Conservation (phyloP, 2,797 vertebrate species). For the Uromys caudimaculatus region DNA sequence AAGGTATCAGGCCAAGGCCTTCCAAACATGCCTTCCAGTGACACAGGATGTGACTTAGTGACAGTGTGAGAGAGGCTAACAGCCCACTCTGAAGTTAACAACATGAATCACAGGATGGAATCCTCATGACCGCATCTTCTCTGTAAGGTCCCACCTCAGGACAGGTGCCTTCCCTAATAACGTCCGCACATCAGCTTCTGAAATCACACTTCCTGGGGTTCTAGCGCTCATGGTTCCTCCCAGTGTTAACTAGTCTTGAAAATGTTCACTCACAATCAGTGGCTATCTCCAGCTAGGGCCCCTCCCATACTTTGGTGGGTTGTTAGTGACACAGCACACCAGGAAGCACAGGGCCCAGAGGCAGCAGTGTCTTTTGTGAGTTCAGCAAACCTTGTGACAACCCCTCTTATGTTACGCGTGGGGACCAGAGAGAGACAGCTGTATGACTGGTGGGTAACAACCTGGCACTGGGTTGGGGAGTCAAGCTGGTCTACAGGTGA, state of each 20-base stretch:
- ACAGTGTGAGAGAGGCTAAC: background rate
- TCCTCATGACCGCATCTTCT: rapidly evolving
- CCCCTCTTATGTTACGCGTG: background rate
- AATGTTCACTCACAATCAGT: background rate
- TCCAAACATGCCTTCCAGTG: background rate
- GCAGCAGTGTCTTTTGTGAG: background rate
- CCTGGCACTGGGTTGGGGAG: background rate
- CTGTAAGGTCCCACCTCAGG: background rate
- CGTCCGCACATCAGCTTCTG: background rate
- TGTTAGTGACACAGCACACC: background rate
- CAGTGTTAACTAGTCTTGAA: background rate
- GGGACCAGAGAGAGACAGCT: background rate
- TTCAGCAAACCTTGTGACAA: background rate
- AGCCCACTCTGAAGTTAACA: background rate
- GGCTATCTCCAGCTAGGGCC: background rate
- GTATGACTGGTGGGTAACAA: background rate
- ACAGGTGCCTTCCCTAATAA: background rate
- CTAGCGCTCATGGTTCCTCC: background rate
- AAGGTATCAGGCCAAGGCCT: background rate
- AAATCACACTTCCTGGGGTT: background rate
- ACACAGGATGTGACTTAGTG: background rate
- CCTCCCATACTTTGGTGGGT: background rate
- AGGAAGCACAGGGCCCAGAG: background rate
- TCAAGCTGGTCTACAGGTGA: slow-evolving; percentile 55
- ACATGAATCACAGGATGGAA: background rate